A percentile compares a stretch with the other conserved stretches of the same genome.
These are phyloP conservation scores for Tauraco erythrolophus DNA, from an alignment of 2,113 vertebrate genomes.

Conservation along the genomic window DNA sequence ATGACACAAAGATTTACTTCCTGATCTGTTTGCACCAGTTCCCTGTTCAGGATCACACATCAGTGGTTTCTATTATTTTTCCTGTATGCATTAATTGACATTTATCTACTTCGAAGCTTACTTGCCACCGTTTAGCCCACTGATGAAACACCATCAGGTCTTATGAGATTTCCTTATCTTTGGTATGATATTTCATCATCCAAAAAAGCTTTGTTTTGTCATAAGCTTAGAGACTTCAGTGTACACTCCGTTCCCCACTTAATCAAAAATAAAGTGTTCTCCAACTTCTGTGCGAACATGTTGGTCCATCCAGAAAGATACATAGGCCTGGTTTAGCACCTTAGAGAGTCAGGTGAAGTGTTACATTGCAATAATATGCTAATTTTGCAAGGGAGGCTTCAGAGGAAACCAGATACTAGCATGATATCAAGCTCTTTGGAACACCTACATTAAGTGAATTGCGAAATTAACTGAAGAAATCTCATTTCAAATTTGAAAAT, in stretches of 20 bases:
- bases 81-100: neutral
- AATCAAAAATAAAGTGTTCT: neutral
- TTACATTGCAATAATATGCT: neutral
- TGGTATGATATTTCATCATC: neutral
- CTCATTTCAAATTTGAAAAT: neutral
- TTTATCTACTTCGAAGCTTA: neutral
- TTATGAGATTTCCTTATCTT: neutral
- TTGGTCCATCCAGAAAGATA: neutral
- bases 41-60: rapidly evolving
- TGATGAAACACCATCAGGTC: neutral
- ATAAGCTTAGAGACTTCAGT: neutral
- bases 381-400: no score
- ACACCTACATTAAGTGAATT: neutral
- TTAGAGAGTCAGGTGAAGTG: neutral
- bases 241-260: neutral
- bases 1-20: neutral
- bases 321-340: neutral
- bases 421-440: neutral
- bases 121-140: neutral
- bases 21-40: neutral
- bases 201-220: neutral
- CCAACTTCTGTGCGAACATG: neutral
- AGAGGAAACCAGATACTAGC: neutral
- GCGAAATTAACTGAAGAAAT: neutral
- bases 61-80: neutral